A percentile compares a stretch with the other conserved stretches of the same genome.
Conservation (phyloP, 2,888 invertebrate species). For the Zonitis immaculata region DNA sequence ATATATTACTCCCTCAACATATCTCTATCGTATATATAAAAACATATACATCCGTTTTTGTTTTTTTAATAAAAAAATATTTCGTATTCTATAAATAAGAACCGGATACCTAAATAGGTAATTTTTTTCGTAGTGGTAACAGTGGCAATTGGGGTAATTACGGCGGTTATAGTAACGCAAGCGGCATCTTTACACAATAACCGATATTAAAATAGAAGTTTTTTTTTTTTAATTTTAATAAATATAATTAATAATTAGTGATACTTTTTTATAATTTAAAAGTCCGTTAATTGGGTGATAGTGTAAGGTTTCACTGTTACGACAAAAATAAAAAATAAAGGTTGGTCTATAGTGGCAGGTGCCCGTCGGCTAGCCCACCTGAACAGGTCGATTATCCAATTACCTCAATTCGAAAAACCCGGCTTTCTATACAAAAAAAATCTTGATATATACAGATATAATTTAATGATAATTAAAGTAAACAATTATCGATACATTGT, state of each 20-base stretch:
- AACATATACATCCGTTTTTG: neutral
- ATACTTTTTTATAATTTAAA: neutral
- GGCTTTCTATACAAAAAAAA: too few relatives aligned
- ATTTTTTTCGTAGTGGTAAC: neutral
- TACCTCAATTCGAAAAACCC: neutral
- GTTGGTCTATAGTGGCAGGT: conserved; percentile 6
- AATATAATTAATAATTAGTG: neutral
- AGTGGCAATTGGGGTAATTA: neutral
- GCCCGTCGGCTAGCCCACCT: conserved; percentile 15
- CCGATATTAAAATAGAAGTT: neutral
- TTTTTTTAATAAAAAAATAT: too few relatives aligned
- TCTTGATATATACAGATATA: too few relatives aligned
- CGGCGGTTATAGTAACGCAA: neutral
- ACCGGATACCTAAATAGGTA: too few relatives aligned
- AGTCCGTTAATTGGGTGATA: neutral
- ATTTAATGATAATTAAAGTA: too few relatives aligned
- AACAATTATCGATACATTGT: too few relatives aligned
- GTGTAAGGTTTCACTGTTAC: neutral
- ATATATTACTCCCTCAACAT: neutral
- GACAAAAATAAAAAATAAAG: neutral
- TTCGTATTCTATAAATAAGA: too few relatives aligned
- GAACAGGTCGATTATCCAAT: conserved; percentile 12
- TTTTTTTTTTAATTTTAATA: neutral
- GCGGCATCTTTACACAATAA: conserved; percentile 13
- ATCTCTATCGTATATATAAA: neutral